These are phyloP conservation scores for Peromyscus californicus DNA, from an alignment of 2,113 vertebrate genomes.

Conservation along the genomic window DNA sequence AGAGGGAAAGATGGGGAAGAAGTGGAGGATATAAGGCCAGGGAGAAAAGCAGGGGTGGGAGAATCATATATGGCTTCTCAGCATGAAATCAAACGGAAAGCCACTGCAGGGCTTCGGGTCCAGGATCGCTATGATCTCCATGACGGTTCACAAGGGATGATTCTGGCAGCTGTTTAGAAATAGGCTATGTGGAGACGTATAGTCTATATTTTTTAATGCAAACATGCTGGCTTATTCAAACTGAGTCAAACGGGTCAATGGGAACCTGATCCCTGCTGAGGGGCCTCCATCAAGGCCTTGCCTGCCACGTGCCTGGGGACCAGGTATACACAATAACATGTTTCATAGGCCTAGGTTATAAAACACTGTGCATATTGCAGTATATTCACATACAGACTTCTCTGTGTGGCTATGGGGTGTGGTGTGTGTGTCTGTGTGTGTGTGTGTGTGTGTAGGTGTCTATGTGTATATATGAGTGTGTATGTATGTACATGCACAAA, in stretches of 20 bases:
- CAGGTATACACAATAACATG: not conserved
- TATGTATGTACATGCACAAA: not conserved
- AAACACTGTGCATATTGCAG: not conserved
- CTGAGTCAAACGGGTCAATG: constrained; percentile 88
- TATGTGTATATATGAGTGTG: not conserved
- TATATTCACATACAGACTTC: not conserved
- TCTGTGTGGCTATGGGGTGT: not conserved
- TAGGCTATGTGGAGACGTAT: not conserved
- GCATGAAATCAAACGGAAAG: not conserved
- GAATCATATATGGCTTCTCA: not conserved
- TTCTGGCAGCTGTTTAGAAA: not conserved
- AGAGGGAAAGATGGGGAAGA: not conserved
- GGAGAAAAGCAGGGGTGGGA: not conserved
- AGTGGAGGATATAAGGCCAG: not conserved
- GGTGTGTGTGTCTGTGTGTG: not conserved
- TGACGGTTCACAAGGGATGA: not conserved
- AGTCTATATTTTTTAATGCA: constrained; percentile 78
- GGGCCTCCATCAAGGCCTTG: constrained; percentile 89
- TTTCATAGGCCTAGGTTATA: not conserved
- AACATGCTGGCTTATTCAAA: constrained; percentile 93
- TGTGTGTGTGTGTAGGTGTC: not conserved
- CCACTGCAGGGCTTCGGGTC: not conserved
- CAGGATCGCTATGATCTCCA: not conserved
- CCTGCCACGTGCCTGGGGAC: not conserved
- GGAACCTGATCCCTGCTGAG: constrained; percentile 93